Conservation (phyloP, 2,797 vertebrate genomes). For the Nannoperca obscura region DNA sequence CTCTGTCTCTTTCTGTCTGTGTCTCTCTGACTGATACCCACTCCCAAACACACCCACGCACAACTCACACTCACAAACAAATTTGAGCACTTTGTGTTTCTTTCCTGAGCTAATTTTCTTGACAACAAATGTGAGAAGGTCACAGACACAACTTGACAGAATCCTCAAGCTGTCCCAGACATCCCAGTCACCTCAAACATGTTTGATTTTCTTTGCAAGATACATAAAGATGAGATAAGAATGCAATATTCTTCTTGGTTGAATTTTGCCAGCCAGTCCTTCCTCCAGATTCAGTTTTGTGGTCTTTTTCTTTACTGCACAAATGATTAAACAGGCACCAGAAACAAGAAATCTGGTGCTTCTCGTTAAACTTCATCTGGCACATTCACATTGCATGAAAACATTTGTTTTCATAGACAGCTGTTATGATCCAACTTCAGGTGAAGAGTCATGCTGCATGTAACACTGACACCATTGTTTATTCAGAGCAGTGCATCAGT, state of each 20-base stretch:
- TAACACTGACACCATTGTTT: not conserved
- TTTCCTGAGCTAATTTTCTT: not conserved
- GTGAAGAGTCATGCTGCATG: not conserved
- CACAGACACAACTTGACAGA: not conserved
- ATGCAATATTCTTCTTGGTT: not conserved
- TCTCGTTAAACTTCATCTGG: conserved; percentile 1
- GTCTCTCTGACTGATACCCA: not conserved
- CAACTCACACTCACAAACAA: not conserved
- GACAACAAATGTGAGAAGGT: conserved; percentile 9
- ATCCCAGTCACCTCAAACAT: not conserved
- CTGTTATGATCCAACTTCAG: not conserved
- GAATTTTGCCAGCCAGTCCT: not conserved
- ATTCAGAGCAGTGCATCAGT: not conserved
- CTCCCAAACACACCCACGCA: not conserved
- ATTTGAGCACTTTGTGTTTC: not conserved
- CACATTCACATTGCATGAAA: not conserved
- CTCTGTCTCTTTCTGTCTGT: not conserved
- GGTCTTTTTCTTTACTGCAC: not conserved
- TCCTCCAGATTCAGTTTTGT: not conserved
- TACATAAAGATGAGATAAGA: not conserved
- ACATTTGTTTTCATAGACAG: not conserved
- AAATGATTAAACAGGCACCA: not conserved
- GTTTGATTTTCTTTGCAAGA: not conserved
- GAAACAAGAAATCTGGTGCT: conserved; percentile 1
- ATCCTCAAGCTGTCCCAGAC: conserved; percentile 1